Percentiles rank a stretch among this genome's conserved stretches.
Evolutionary conservation across 2,797 vertebrate genomes (phyloP).

Genomic region (Pangasius sanitwongsei): DNA sequence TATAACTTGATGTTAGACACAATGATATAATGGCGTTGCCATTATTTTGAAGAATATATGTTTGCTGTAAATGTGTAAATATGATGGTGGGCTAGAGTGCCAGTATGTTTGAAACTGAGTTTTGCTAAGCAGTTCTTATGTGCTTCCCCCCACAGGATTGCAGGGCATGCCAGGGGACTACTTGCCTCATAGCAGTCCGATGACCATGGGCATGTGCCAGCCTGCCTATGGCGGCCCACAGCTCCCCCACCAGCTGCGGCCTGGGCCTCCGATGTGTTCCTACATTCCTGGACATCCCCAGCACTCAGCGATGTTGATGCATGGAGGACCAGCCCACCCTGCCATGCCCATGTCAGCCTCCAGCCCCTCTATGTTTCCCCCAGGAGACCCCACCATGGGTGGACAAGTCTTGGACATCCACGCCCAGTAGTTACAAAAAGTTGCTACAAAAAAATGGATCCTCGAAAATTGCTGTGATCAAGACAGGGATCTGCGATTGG

Average conservation of each 20-base stretch:
- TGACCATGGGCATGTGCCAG: constrained; percentile 87
- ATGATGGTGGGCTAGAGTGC: not conserved
- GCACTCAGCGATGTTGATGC: constrained; percentile 87
- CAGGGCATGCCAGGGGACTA: constrained; percentile 90
- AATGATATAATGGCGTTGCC: not conserved
- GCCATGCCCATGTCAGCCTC: constrained; percentile 87
- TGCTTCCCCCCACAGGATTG: constrained; percentile 76
- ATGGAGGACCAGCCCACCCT: constrained; percentile 87
- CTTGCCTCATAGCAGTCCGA: constrained; percentile 87
- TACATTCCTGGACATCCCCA: constrained; percentile 88
- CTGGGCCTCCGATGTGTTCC: constrained; percentile 86
- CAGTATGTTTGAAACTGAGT: constrained; percentile 19
- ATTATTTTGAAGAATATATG: not conserved
- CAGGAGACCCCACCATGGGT: constrained; percentile 83
- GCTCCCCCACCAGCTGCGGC: constrained; percentile 85
- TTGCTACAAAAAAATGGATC: constrained; percentile 72
- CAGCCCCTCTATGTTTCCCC: constrained; percentile 82
- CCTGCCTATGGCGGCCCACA: constrained; percentile 81
- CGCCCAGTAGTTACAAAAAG: constrained; percentile 77
- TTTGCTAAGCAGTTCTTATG: constrained; percentile 43
- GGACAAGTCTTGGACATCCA: constrained; percentile 88
- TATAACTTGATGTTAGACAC: not conserved
- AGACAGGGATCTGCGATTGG: constrained; percentile 65
- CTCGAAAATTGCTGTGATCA: constrained; percentile 68
- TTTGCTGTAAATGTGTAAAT: not conserved